A percentile compares a stretch with the other conserved stretches of the same genome.
Conservation (phyloP, 1,140 invertebrate genomes). For the Galendromus occidentalis region DNA sequence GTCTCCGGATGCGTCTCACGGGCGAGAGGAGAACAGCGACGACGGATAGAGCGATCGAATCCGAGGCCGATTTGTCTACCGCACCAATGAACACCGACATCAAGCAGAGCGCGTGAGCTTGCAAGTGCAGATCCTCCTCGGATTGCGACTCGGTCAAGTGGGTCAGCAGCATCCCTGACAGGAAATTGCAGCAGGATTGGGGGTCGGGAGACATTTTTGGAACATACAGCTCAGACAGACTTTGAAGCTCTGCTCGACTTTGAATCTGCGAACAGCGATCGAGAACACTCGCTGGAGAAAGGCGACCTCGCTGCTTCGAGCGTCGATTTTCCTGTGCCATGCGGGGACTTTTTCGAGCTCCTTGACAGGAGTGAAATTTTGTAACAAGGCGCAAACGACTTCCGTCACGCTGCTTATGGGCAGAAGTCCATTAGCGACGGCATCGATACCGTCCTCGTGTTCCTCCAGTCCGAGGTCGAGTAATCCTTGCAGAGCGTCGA, state of each 20-base stretch:
- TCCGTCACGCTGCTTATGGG: neutral
- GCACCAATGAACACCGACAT: neutral
- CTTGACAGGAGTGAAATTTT: neutral
- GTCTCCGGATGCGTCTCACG: neutral
- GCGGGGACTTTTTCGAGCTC: neutral
- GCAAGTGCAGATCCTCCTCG: neutral
- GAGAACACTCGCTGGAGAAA: slow-evolving; percentile 1
- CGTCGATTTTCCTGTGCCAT: neutral
- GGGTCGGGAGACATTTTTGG: neutral
- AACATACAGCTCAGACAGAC: neutral
- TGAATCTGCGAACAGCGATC: neutral
- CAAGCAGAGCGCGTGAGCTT: neutral
- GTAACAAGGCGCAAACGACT: neutral
- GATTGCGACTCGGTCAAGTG: neutral
- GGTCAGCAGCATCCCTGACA: neutral
- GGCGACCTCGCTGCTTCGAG: neutral
- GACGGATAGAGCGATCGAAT: neutral
- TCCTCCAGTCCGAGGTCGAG: neutral
- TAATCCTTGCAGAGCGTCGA: neutral
- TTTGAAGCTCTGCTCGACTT: neutral
- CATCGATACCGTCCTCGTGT: neutral
- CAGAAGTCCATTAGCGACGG: neutral
- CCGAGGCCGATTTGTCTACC: neutral
- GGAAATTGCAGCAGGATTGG: neutral
- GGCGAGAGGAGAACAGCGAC: neutral